Percentiles rank a stretch among this genome's conserved stretches.
Evolutionary conservation across 2,888 invertebrate species (phyloP).

Genomic region (Cremastinae sp.): DNA sequence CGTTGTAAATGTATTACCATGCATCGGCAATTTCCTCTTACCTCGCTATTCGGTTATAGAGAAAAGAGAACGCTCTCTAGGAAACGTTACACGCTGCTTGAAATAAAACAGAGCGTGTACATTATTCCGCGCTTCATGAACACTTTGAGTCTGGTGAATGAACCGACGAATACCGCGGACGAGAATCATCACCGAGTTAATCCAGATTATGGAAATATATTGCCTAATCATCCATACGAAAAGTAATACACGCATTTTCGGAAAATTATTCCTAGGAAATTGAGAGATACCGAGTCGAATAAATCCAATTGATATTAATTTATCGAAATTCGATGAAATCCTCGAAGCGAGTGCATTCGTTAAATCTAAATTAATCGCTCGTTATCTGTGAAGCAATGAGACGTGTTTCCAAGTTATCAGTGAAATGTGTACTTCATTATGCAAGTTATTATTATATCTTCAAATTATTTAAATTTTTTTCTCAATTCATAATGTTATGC

Average conservation of each 20-base stretch:
- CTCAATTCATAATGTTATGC: no score
- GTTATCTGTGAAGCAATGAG: background rate
- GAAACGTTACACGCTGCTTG: slow-evolving; percentile 33
- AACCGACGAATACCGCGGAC: slow-evolving; percentile 2
- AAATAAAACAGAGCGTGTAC: slow-evolving; percentile 41
- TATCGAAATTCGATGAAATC: no score
- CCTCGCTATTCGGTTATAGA: slow-evolving; percentile 26
- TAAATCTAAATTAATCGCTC: background rate
- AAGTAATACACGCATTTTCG: slow-evolving; percentile 58
- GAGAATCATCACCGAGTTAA: slow-evolving; percentile 10
- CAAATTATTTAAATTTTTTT: no score
- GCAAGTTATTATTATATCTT: background rate
- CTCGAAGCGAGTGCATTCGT: no score
- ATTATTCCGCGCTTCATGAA: slow-evolving; percentile 18
- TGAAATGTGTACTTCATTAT: background rate
- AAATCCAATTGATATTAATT: no score
- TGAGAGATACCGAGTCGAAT: no score
- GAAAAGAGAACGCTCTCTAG: slow-evolving; percentile 26
- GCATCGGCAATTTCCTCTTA: slow-evolving; percentile 26
- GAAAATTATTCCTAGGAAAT: no score
- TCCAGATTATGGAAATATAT: slow-evolving; percentile 47
- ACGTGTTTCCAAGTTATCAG: background rate
- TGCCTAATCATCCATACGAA: slow-evolving; percentile 35
- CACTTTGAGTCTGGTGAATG: slow-evolving; percentile 17
- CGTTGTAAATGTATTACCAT: slow-evolving; percentile 50